Conservation (phyloP, 2,888 invertebrate genomes). For the Lordiphosa andalusiaca region DNA sequence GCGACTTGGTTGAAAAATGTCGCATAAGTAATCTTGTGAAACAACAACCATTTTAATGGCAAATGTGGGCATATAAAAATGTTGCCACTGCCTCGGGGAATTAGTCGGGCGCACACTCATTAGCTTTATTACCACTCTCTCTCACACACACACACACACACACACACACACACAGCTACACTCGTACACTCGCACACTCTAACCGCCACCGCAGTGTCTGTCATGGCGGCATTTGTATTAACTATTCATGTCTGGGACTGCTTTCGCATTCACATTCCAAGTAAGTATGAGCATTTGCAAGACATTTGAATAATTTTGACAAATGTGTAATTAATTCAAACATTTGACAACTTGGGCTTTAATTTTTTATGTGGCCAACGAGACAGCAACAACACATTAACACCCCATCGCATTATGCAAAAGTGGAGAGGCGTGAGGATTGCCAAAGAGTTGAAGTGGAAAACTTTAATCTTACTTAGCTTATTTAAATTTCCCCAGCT, state of each 20-base stretch:
- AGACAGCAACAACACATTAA: conserved; percentile 48
- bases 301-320: conserved; percentile 69
- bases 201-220: conserved; percentile 20
- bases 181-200: conserved; percentile 4
- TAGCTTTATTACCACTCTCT: conserved; percentile 51
- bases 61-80: conserved; percentile 28
- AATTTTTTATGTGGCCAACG: conserved; percentile 43
- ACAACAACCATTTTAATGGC: conserved; percentile 47
- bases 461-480: too few relatives aligned
- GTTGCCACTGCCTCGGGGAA: conserved; percentile 21
- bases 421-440: neutral
- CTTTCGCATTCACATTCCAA: conserved; percentile 6
- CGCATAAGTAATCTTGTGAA: conserved; percentile 36
- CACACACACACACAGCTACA: conserved; percentile 7
- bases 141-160: conserved; percentile 9
- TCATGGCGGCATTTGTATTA: conserved; percentile 52
- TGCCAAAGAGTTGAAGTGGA: too few relatives aligned
- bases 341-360: conserved; percentile 46
- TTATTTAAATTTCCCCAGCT: too few relatives aligned
- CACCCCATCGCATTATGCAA: conserved; percentile 47
- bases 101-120: conserved; percentile 58
- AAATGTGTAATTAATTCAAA: conserved; percentile 67
- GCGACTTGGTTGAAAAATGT: conserved; percentile 6
- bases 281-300: conserved; percentile 8
- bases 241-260: conserved; percentile 58